Evolutionary conservation across 23 tunicate species (phyloP).

Genomic region (Phallusia fumigata): DNA sequence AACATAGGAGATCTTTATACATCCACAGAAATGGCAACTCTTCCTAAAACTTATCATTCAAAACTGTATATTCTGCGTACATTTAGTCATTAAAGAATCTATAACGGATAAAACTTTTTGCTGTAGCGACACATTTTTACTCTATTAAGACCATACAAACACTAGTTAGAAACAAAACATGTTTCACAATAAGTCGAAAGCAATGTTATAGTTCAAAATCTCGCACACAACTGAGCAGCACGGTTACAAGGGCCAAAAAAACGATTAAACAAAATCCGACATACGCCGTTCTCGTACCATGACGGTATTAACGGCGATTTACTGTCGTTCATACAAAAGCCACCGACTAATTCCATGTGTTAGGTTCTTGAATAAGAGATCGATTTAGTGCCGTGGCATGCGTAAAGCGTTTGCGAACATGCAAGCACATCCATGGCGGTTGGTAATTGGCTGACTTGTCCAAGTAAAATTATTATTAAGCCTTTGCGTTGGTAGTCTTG

Average conservation of each 20-base stretch:
- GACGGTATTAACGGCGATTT: constrained; percentile 4
- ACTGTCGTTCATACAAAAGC: neutral
- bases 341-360: neutral
- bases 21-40: too few species aligned
- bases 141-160: too few species aligned
- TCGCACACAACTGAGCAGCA: too few species aligned
- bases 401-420: neutral
- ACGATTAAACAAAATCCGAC: neutral
- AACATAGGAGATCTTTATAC: too few species aligned
- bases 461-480: neutral
- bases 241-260: neutral
- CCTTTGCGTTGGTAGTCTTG: neutral
- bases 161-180: too few species aligned
- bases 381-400: neutral
- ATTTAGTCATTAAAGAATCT: too few species aligned
- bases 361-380: neutral
- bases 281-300: neutral
- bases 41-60: too few species aligned
- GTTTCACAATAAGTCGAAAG: too few species aligned
- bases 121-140: too few species aligned
- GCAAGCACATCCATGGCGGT: neutral
- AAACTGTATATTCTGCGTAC: too few species aligned
- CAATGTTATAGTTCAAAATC: too few species aligned
- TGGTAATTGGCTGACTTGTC: neutral
- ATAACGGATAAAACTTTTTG: too few species aligned